Evolutionary conservation across 2,888 invertebrate species (phyloP).

Genomic region (Pardosa pseudoannulata): DNA sequence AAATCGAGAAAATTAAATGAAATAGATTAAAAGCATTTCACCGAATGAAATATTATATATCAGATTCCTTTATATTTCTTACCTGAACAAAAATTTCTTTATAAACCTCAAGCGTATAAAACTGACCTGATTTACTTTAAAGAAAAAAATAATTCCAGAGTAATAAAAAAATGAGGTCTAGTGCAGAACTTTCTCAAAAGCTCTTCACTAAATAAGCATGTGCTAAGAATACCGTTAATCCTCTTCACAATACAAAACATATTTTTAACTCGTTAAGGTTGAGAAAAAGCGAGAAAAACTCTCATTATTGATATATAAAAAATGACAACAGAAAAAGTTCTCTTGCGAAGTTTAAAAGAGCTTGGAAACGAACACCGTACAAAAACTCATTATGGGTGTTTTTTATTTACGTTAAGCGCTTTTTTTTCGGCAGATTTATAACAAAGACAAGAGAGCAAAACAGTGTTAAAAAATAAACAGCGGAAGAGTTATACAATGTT

Average conservation of each 20-base stretch:
- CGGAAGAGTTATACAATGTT: constrained; percentile 57
- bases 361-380: constrained; percentile 25
- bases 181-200: no score
- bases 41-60: no score
- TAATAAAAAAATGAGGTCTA: no score
- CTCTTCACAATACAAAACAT: constrained; percentile 40
- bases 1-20: no score
- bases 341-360: constrained; percentile 17
- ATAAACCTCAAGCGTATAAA: no score
- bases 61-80: no score
- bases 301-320: constrained; percentile 44
- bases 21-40: no score
- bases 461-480: constrained; percentile 16
- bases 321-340: neutral
- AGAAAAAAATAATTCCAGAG: no score
- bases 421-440: constrained; percentile 16
- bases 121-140: no score
- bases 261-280: constrained; percentile 54
- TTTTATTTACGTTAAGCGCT: neutral
- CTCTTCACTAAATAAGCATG: no score
- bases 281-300: constrained; percentile 28
- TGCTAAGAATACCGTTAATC: constrained; percentile 4
- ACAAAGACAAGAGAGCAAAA: constrained; percentile 37
- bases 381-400: constrained; percentile 52
- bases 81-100: no score